Evolutionary conservation across 2,113 vertebrate genomes (phyloP), one percentile per base, ranked within the genome.

Genomic region (Climacteris rufus): DNA sequence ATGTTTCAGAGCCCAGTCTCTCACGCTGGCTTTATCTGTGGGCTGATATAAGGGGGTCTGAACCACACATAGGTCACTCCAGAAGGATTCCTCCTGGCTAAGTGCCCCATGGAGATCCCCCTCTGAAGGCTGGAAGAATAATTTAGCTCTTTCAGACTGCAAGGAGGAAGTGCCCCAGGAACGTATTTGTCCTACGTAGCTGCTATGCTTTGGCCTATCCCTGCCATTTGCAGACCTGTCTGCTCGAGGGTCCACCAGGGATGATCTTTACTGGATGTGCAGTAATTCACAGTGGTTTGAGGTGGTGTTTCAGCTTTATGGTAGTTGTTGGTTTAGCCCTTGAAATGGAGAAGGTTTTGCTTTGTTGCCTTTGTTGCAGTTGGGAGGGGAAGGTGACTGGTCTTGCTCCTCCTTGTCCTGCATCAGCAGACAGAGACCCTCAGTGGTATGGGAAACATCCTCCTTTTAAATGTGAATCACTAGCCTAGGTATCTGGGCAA

Each of bases 391-490:
- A 71, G 0, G 1, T 90, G 71, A 37, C 64, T 85, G 64, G 31
- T 35, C 40, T 3, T 7, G 0, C 52, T 87, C 44, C 56, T 83
- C n/a, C 56, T 47, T 66, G 60, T 49, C 45, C 31, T 9, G 68
- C 7, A 11, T 42, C 49, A 60, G 92, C 76, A 80, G 91, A 35
- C 57, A 30, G 79, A 82, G 85, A 77, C 74, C 65, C 47, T 87
- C 86, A 27, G 93, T 69, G 90, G 77, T 27, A 33, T 79, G 90
- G 80, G 83, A 86, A 92, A 88, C 49, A 66, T 93, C 90, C 94
- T 96, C 90, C 88, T 95, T 95, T 87, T 57, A 89, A 96, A 97
- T 96, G 95, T 96, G 96, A 95, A 96, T 94, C 69, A 60, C 69
- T 94, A 87, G 44, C 90, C 60, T 87, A n/a, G 89, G 79, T 78